Conservation (phyloP, 2,888 invertebrate genomes). For the Hirtodrosophila histrioides region DNA sequence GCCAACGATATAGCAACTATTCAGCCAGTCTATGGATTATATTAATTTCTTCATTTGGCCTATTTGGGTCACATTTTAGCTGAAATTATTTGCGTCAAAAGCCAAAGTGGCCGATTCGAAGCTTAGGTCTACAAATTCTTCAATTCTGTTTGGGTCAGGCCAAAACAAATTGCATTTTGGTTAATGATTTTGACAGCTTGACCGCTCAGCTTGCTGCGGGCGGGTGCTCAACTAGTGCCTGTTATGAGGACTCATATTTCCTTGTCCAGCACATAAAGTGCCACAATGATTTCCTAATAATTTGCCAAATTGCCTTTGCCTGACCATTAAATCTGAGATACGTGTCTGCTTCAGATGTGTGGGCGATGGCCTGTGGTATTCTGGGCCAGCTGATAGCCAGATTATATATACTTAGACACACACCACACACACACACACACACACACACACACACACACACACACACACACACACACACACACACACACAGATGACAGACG, state of each 20-base stretch:
- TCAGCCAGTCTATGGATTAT: constrained; percentile 30
- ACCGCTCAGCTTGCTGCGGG: constrained; percentile 14
- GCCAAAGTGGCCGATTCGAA: no score
- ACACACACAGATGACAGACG: constrained; percentile 37
- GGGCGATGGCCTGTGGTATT: constrained; percentile 23
- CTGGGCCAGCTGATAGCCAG: constrained; percentile 63
- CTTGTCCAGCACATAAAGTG: constrained; percentile 60
- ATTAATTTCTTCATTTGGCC: constrained; percentile 35
- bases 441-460: constrained; percentile 7
- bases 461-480: constrained; percentile 16
- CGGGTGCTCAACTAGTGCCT: constrained; percentile 18
- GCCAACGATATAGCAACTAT: constrained; percentile 13
- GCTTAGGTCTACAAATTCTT: not conserved
- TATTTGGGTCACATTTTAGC: constrained; percentile 3
- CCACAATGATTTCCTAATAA: constrained; percentile 81
- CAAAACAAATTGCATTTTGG: constrained; percentile 43
- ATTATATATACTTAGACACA: constrained; percentile 29
- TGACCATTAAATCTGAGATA: constrained; percentile 76
- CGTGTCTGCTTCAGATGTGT: constrained; percentile 57
- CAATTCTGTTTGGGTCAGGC: constrained; percentile 8
- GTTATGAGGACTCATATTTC: constrained; percentile 62
- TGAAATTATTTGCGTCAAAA: not conserved
- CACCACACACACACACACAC: constrained; percentile 2
- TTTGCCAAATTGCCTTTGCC: constrained; percentile 80
- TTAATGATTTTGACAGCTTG: constrained; percentile 59